Conservation (phyloP, 2,797 vertebrate species). For the Scolopax bukidnonensis region DNA sequence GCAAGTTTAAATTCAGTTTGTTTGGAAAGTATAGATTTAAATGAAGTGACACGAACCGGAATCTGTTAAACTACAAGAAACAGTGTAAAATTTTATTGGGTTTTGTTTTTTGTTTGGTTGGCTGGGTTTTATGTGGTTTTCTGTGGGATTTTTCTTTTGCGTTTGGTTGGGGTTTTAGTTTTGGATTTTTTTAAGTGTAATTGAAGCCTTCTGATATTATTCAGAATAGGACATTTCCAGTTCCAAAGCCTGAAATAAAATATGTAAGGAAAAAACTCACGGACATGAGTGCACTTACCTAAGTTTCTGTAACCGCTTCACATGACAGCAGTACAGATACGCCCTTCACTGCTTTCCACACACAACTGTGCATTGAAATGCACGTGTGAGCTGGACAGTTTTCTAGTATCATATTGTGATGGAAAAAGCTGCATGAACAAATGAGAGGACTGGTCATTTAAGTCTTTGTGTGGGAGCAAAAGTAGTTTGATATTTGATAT, state of each 20-base stretch:
- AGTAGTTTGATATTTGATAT: not conserved
- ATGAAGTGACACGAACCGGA: not conserved
- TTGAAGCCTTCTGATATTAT: not conserved
- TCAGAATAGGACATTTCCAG: not conserved
- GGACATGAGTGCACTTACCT: too few relatives aligned
- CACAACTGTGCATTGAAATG: not conserved
- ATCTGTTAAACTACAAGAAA: not conserved
- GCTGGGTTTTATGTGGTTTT: not conserved
- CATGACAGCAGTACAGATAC: too few relatives aligned
- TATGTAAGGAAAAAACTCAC: fast-evolving
- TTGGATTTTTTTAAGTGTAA: not conserved
- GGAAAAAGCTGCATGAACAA: not conserved
- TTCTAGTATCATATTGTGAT: not conserved
- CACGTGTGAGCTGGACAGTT: not conserved
- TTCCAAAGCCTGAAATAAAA: not conserved
- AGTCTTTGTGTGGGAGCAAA: not conserved
- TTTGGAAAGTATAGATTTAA: not conserved
- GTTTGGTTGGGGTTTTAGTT: not conserved
- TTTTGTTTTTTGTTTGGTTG: not conserved
- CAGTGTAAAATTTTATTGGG: not conserved
- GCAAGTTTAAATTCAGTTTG: not conserved
- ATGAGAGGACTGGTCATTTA: not conserved
- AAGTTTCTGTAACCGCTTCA: not conserved
- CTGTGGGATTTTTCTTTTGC: not conserved
- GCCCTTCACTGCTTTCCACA: not conserved